phyloP scores from a whole-genome alignment of 2,888 invertebrate species.

The Orthosia cruda region DNA sequence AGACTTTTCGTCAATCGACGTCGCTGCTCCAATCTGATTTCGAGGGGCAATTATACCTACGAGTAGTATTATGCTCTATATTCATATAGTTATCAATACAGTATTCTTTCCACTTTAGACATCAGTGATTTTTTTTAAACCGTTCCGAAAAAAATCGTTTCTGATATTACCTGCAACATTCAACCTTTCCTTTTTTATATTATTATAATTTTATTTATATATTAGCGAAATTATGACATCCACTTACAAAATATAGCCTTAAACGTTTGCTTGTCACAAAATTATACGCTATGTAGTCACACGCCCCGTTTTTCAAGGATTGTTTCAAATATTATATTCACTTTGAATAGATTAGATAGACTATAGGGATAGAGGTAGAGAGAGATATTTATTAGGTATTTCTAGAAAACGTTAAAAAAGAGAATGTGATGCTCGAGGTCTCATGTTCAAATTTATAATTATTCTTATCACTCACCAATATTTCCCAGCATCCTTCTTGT shows the following conservation, averaged over 20 bases:
- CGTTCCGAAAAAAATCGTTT: too few relatives aligned
- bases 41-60: too few relatives aligned
- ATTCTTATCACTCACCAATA: background rate
- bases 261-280: background rate
- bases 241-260: background rate
- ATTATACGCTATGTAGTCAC: background rate
- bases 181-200: background rate
- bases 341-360: too few relatives aligned
- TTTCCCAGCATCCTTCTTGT: too few relatives aligned
- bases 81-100: too few relatives aligned
- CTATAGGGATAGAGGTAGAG: background rate
- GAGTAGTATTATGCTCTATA: background rate
- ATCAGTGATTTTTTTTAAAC: too few relatives aligned
- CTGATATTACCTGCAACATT: too few relatives aligned
- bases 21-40: background rate
- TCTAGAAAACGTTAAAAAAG: background rate
- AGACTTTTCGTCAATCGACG: too few relatives aligned
- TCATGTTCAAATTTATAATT: too few relatives aligned
- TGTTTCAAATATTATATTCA: background rate
- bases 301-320: conserved; percentile 1
- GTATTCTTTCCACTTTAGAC: too few relatives aligned
- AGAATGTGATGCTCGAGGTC: too few relatives aligned
- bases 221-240: background rate
- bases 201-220: background rate
- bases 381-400: background rate